Evolutionary conservation across 2,888 invertebrate genomes (phyloP), one percentile per base, ranked within the genome.

Genomic region (Synergus japonicus): DNA sequence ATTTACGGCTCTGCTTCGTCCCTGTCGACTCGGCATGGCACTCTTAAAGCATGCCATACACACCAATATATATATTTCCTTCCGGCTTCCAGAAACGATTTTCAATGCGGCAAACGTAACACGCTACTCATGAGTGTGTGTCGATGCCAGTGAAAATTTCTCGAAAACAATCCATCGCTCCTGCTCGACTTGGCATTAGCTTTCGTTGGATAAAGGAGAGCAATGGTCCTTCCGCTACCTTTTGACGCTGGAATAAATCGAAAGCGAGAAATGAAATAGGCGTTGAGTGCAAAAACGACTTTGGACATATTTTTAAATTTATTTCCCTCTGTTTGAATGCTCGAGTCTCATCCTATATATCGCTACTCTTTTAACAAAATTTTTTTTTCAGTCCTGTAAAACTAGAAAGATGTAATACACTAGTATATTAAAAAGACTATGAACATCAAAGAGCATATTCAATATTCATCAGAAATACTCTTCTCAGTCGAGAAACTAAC

Each of bases 1-100:
- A 86, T 85, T 85, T 85, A 86, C 82, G 86, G 83, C 83, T 82
- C 84, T 83, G 82, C 81, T 82, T 83, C 80, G 82, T 83, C 81
- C 79, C 73, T 83, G 84, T 83, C 82, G 80, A 81, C 81, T 82
- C 60, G 63, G 73, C 73, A 73, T 54, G 54, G 54, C 54, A 58
- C 54, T 46, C 73, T 73, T 58, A 73, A 73, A 73, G 73, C 54
- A 73, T 73, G 54, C 37, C 37, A 54, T 54, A 54, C 37, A 69
- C 46, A 41, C 18, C 54, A 10, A 73, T 58, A 58, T 54, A 58
- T 54, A 73, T 49, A 37, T 73, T 73, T 73, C 41, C 73, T 73
- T 73, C 41, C 41, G 73, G 73, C n/a, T 54, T 73, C 29, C 4
- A 49, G 73, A n/a, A 73, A 54, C 73, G 73, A 73, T 73, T 73